These are phyloP conservation scores for Himalopsyche anomala DNA, from an alignment of 2,888 invertebrate genomes.

Conservation along the genomic window DNA sequence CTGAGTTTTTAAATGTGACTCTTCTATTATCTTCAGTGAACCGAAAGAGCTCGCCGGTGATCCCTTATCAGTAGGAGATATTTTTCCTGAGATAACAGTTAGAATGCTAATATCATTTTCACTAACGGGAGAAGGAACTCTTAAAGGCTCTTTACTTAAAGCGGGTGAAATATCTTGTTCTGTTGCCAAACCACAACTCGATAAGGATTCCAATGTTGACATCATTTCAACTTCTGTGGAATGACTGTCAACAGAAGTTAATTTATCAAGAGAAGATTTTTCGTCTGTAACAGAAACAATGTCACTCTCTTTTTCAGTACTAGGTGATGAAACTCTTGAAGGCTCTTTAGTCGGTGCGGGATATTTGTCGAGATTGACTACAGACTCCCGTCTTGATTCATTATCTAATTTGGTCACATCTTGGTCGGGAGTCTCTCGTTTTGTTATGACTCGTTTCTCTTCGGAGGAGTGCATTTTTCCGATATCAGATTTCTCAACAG, in stretches of 20 bases:
- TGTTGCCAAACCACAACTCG: not conserved
- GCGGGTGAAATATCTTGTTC: conserved; percentile 10
- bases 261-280: not conserved
- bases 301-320: not conserved
- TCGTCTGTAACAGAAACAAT: not conserved
- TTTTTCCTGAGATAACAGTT: not conserved
- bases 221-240: not conserved
- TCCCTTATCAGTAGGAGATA: not conserved
- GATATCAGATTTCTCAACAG: not conserved
- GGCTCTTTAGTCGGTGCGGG: not conserved
- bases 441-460: not conserved
- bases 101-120: not conserved
- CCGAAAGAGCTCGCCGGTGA: not conserved
- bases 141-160: not conserved
- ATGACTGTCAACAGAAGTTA: not conserved
- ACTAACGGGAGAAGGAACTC: not conserved
- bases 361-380: not conserved
- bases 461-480: not conserved
- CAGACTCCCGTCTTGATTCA: not conserved
- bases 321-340: not conserved
- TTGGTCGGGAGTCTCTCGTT: too few species aligned
- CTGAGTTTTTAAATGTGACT: too few species aligned
- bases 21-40: too few species aligned
- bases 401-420: conserved; percentile 46
- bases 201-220: too few species aligned